Conservation (phyloP, 2,888 invertebrate species). For the Drosophila meridionalis region DNA sequence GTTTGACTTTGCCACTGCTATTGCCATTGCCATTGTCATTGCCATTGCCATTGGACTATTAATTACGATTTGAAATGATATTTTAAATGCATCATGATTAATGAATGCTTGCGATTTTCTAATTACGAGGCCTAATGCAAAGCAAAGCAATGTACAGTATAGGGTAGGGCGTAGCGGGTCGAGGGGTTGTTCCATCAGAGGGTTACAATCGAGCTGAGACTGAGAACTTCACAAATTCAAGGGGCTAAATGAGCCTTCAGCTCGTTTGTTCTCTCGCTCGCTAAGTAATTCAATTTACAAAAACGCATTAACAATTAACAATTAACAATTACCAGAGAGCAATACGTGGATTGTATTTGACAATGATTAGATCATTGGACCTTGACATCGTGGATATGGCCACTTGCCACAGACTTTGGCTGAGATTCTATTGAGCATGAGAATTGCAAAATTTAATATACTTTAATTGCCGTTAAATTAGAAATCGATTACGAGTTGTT, state of each 20-base stretch:
- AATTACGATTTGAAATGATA: constrained; percentile 75
- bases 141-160: not conserved
- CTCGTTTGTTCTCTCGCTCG: constrained; percentile 23
- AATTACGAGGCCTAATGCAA: constrained; percentile 53
- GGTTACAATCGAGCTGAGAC: constrained; percentile 16
- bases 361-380: constrained; percentile 56
- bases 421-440: not conserved
- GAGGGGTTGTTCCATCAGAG: constrained; percentile 10
- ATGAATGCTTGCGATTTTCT: constrained; percentile 71
- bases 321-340: constrained; percentile 39
- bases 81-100: constrained; percentile 75
- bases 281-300: constrained; percentile 59
- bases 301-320: constrained; percentile 46
- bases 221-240: constrained; percentile 1
- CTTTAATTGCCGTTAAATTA: not conserved
- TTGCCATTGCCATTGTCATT: constrained; percentile 58
- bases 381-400: constrained; percentile 43
- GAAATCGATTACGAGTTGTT: not conserved
- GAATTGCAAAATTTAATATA: not conserved
- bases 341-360: constrained; percentile 9
- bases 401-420: constrained; percentile 31
- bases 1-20: constrained; percentile 68
- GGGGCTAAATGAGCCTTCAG: constrained; percentile 45
- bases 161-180: not conserved
- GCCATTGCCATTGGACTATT: constrained; percentile 64